Evolutionary conservation across 2,888 invertebrate genomes (phyloP), one percentile per base, ranked within the genome.

Genomic region (Eupithecia subfuscata): DNA sequence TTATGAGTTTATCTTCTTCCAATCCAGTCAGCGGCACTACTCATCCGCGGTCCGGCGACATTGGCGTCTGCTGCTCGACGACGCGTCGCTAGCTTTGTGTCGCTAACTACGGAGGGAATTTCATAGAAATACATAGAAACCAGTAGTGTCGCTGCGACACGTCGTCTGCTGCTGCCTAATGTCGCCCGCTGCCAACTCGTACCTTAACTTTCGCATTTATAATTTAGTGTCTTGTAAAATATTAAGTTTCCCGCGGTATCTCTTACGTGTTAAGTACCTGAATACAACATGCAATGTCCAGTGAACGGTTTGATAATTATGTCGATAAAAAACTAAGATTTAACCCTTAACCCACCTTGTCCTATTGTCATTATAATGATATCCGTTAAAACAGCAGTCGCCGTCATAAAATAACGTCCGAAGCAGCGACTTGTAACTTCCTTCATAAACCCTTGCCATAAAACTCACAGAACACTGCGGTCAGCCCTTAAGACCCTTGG

Each of bases 391-490:
- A 83, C 80, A 83, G 81, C 84, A 84, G 82, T 82, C 60, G 79
- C 78, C 82, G 82, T 83, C 88, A 91, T 89, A 89, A 89, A 91
- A 88, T 88, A 88, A 89, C 89, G 88, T 87, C 87, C 85, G 84
- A 87, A 88, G 82, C 89, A 92, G 90, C 92, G 91, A 91, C 84
- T 90, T 86, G 91, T 90, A 86, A 89, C 92, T 89, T 92, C 93
- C 92, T 90, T 76, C 74, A 79, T 78, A 82, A 81, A 86, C 85
- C 83, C 79, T 81, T 87, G 85, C 86, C 90, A 92, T 90, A 91
- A 90, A 90, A 91, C 85, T 80, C 82, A 82, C 83, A 84, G 84
- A 84, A 85, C 82, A 84, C 79, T 86, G 86, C 75, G 87, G 87
- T 87, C 84, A 87, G 82, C 82, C 84, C 85, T 82, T 78, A 82